These are phyloP conservation scores for Pluvialis apricaria DNA, from an alignment of 2,113 vertebrate genomes.

Conservation along the genomic window DNA sequence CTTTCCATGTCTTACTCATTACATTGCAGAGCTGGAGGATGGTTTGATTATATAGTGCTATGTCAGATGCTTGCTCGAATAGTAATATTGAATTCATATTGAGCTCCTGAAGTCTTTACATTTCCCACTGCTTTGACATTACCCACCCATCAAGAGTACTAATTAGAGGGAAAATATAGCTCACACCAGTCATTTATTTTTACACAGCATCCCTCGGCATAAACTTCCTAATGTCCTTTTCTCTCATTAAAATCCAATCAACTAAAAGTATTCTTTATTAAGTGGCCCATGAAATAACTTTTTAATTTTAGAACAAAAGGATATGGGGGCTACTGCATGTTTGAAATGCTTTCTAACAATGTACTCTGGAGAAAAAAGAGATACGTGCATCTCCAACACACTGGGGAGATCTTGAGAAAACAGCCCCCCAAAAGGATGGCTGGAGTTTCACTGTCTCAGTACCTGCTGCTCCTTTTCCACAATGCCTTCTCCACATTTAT, in stretches of 20 bases:
- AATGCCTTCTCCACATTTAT: neutral
- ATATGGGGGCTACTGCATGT: neutral
- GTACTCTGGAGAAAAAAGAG: neutral
- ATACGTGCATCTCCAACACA: neutral
- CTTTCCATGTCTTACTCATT: neutral
- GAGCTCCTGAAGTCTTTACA: neutral
- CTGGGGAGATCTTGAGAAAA: neutral
- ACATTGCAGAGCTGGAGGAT: neutral
- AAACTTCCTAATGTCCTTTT: neutral
- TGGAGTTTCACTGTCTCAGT: neutral
- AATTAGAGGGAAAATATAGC: constrained; percentile 13
- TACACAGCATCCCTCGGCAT: neutral
- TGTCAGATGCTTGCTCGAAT: neutral
- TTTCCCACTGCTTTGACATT: neutral
- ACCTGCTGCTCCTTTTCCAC: neutral
- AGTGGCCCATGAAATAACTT: neutral
- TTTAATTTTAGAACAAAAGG: neutral
- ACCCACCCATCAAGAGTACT: neutral
- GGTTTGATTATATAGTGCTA: neutral
- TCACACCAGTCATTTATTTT: neutral
- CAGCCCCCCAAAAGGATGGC: neutral
- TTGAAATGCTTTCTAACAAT: neutral
- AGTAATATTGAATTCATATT: neutral
- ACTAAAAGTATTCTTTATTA: constrained; percentile 5
- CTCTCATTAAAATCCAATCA: constrained; percentile 19